Evolutionary conservation across 2,113 vertebrate genomes (phyloP), one percentile per base, ranked within the genome.

Genomic region (Phrynocephalus versicolor): DNA sequence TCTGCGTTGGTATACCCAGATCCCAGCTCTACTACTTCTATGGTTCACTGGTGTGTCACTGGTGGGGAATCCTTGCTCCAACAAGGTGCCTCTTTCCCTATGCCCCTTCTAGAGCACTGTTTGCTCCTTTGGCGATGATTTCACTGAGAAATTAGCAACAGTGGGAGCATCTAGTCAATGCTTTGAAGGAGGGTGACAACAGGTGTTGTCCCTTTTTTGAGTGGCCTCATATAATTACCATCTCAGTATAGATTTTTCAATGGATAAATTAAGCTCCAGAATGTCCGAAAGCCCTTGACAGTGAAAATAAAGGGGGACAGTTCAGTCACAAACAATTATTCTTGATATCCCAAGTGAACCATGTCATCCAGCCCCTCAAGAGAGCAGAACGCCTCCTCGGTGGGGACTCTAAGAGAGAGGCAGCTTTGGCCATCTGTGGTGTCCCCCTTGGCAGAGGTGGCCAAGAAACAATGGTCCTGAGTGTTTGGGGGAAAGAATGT

Each of bases 401-500:
- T 45, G 0, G 14, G 84, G 69, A 35, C 33, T 18, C 19, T 13
- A 25, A 35, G 21, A 70, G 86, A 72, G 82, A 85, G 88, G 62
- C 80, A 1, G 55, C 8, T 79, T 82, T 73, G 81, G 87, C 92
- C 88, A 88, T 81, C 72, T 55, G 0, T 71, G 84, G 90, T 79
- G 91, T 87, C 90, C 74, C 14, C 3, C 10, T 23, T 37, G 8
- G 64, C 71, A 2, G 88, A 88, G 64, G 64, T 6, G 10, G 82
- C 78, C 82, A 16, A 25, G 83, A 90, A 90, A 95, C 91, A 95
- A 92, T 93, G 94, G 87, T 33, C 88, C 88, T 83, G 79, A 92
- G 85, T 93, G 92, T 93, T 93, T 85, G 70, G 0, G n/a, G 0
- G 77, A 78, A 94, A 92, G 89, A 94, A 94, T 93, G 87, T 86